Evolutionary conservation across 1,140 invertebrate genomes (phyloP).

Genomic region (Ceratoteleas bidentatus): DNA sequence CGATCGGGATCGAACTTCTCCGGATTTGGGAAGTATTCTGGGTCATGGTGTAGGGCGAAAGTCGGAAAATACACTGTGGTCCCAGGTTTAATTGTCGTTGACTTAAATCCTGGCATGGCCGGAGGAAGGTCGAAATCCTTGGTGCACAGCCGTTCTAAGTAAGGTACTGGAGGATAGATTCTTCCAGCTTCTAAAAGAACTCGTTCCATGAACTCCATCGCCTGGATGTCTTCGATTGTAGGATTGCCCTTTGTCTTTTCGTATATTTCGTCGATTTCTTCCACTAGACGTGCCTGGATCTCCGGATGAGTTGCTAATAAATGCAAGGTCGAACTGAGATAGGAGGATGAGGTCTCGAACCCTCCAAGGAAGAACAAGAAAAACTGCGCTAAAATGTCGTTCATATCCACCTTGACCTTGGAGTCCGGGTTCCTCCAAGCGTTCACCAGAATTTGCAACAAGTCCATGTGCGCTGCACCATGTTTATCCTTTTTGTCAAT

Average conservation of each 20-base stretch:
- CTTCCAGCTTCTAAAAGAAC: slow-evolving; percentile 82
- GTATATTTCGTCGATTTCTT: slow-evolving; percentile 82
- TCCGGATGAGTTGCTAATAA: slow-evolving; percentile 83
- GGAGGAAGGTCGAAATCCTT: background rate
- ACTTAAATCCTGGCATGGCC: background rate
- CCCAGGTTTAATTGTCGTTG: background rate
- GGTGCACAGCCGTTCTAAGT: slow-evolving; percentile 78
- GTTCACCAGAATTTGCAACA: slow-evolving; percentile 78
- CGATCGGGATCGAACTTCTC: background rate
- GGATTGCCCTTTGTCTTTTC: slow-evolving; percentile 65
- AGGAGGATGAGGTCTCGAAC: slow-evolving; percentile 81
- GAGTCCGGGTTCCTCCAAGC: slow-evolving; percentile 40
- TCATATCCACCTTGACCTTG: slow-evolving; percentile 74
- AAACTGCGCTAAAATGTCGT: slow-evolving; percentile 66
- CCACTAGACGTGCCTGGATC: slow-evolving; percentile 82
- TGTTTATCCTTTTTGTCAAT: slow-evolving; percentile 77
- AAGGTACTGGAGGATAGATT: slow-evolving; percentile 79
- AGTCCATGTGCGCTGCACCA: slow-evolving; percentile 62
- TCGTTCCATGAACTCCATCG: slow-evolving; percentile 80
- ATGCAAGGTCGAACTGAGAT: slow-evolving; percentile 79
- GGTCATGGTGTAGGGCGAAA: background rate
- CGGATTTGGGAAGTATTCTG: background rate
- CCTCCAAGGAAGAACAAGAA: slow-evolving; percentile 63
- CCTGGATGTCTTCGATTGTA: slow-evolving; percentile 76
- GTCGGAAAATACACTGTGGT: background rate